These are phyloP conservation scores for Riparia riparia DNA, from an alignment of 2,113 vertebrate species.

Conservation along the genomic window DNA sequence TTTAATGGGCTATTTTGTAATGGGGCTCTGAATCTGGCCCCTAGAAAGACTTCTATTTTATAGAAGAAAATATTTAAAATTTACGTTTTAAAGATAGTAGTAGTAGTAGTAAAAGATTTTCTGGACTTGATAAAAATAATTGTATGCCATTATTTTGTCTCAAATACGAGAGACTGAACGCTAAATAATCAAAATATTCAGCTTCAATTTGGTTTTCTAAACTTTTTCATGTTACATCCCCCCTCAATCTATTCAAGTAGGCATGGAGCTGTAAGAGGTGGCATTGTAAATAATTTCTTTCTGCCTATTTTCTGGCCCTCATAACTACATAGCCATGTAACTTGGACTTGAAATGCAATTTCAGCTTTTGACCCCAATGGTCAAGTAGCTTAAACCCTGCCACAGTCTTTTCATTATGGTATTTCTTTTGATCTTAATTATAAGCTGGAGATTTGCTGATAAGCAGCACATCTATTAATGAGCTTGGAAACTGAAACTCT, in stretches of 20 bases:
- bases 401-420: background rate
- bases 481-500: background rate
- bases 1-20: background rate
- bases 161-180: background rate
- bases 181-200: background rate
- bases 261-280: background rate
- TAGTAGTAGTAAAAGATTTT: background rate
- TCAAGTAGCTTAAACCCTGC: background rate
- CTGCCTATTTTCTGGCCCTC: background rate
- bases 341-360: background rate
- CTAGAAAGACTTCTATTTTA: background rate
- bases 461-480: background rate
- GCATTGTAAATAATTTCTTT: background rate
- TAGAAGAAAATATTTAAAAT: background rate
- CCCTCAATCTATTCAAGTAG: background rate
- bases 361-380: background rate
- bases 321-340: background rate
- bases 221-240: background rate
- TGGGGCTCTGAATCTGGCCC: background rate
- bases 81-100: background rate
- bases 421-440: background rate
- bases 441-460: background rate
- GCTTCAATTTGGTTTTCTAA: background rate
- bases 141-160: background rate
- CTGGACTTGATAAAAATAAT: background rate